Evolutionary conservation across 2,113 vertebrate species (phyloP).

Genomic region (Haemorhous mexicanus): DNA sequence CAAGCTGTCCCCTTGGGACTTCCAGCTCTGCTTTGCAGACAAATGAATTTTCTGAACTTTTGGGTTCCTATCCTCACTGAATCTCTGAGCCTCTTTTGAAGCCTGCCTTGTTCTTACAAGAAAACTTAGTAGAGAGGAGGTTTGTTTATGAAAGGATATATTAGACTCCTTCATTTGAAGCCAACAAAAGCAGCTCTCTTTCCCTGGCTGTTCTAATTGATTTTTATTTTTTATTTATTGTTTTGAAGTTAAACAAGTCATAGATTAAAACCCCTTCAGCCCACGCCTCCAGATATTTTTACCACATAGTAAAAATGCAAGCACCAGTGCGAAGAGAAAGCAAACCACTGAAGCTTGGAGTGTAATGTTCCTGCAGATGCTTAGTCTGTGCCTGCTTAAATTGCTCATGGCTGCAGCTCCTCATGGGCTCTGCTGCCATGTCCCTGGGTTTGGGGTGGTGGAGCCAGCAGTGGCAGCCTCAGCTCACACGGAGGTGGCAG

Average conservation of each 20-base stretch:
- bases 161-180: constrained; percentile 42
- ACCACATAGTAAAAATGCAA: constrained; percentile 6
- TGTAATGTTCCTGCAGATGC: neutral
- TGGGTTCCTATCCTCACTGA: neutral
- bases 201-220: constrained; percentile 31
- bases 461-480: neutral
- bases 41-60: neutral
- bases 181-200: constrained; percentile 43
- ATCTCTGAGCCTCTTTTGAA: neutral
- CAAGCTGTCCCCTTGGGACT: neutral
- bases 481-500: neutral
- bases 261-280: constrained; percentile 8
- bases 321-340: neutral
- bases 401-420: neutral
- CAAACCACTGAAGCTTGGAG: neutral
- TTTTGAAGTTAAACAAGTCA: constrained; percentile 55
- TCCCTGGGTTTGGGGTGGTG: neutral
- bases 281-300: constrained; percentile 2
- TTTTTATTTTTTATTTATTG: constrained; percentile 59
- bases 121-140: neutral
- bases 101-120: constrained; percentile 32
- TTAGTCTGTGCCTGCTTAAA: neutral
- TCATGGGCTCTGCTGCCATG: neutral
- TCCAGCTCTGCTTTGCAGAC: neutral
- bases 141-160: constrained; percentile 43